Percentiles rank a stretch among this genome's conserved stretches.
Evolutionary conservation across 2,797 vertebrate genomes (phyloP).

Genomic region (Gila robusta): DNA sequence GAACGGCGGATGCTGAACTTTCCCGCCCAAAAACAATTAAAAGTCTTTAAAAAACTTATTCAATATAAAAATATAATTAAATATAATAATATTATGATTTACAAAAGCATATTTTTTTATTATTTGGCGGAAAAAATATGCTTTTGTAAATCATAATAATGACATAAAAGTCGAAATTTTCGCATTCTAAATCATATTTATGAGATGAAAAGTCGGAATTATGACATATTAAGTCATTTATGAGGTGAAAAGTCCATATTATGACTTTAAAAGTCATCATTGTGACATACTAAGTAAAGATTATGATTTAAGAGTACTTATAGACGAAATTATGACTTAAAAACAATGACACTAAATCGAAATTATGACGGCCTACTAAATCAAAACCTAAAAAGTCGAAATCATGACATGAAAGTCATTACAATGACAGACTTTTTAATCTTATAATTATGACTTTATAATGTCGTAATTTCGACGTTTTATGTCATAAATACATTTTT

Average conservation of each 20-base stretch:
- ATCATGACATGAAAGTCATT: neutral
- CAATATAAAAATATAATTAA: too few relatives aligned
- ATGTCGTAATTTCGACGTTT: neutral
- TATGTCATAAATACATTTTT: neutral
- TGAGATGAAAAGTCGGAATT: too few relatives aligned
- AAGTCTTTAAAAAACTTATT: neutral
- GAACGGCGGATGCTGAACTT: neutral
- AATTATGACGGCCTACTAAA: too few relatives aligned
- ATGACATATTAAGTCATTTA: too few relatives aligned
- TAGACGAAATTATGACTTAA: too few relatives aligned
- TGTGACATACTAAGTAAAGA: neutral
- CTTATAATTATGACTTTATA: neutral
- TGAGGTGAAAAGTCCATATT: neutral
- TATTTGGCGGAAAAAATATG: neutral
- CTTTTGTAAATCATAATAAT: neutral
- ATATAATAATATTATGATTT: too few relatives aligned
- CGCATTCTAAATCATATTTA: too few relatives aligned
- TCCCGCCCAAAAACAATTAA: neutral
- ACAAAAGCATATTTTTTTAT: too few relatives aligned
- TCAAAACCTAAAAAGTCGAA: neutral
- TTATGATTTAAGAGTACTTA: too few relatives aligned
- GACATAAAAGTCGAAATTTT: neutral
- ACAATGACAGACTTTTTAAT: neutral
- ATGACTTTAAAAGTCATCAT: neutral
- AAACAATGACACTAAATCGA: neutral